Evolutionary conservation across 1,140 invertebrate genomes (phyloP), one percentile per base, ranked within the genome.

Genomic region (Helicorthomorpha holstii): DNA sequence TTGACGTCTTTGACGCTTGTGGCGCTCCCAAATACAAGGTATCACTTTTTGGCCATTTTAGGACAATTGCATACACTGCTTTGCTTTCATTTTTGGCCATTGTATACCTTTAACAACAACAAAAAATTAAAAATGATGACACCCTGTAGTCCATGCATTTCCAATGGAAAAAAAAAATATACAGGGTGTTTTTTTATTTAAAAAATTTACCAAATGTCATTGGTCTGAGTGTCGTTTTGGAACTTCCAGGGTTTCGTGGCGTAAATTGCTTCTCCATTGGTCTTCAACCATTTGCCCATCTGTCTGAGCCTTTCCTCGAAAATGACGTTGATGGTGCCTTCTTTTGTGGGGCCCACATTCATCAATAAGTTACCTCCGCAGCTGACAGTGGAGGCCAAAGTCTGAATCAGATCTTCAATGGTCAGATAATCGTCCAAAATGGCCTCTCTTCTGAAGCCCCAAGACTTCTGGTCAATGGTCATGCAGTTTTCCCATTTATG

Each of bases 401-500:
- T 75, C 52, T 72, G 69, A 0, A 94, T 65, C 1, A 96, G 67
- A 53, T 88, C 78, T 45, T 79, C 63, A 7, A 78, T 76, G 19
- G 75, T 80, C 19, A 83, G 65, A 57, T 81, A 83, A 59, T 91
- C 83, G 21, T 66, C 56, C 0, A 90, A 58, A 7, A 66, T 65
- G 24, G 85, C 79, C 63, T 85, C 80, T 59, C 84, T 75, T 42
- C 87, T 69, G 62, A 78, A 90, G 3, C 88, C 89, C 91, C 93
- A 98, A 0, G 89, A 92, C n/a, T 71, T 62, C 55, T 72, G 78
- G 62, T 97, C 93, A 41, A 97, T 68, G 0, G 90, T 93, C 75
- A 96, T 87, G 16, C 80, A 81, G 65, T 91, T 91, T 66, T 93
- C 89, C 86, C 86, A 93, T 65, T 93, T 92, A 54, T 85, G 83